Conservation (phyloP, 2,888 invertebrate species). For the Acrocera orbiculus region DNA sequence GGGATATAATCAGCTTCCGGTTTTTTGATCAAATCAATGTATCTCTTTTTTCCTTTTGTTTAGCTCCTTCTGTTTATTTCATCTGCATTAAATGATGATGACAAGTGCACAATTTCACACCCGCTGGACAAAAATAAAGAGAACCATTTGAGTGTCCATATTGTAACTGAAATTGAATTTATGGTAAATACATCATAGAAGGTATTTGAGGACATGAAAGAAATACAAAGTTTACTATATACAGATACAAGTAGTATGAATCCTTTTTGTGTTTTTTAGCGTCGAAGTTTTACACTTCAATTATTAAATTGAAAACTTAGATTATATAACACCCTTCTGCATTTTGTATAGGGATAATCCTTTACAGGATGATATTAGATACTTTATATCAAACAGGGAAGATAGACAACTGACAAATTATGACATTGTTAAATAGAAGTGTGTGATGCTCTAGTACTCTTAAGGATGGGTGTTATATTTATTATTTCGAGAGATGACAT, state of each 20-base stretch:
- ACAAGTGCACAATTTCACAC: constrained; percentile 15
- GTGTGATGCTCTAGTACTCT: too few species aligned
- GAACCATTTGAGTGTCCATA: constrained; percentile 8
- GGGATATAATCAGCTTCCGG: too few species aligned
- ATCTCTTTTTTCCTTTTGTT: too few species aligned
- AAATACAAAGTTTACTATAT: constrained; percentile 3
- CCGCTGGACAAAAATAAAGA: constrained; percentile 13
- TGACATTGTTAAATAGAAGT: background rate
- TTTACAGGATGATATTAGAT: background rate
- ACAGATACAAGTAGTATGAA: background rate
- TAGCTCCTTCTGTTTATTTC: too few species aligned
- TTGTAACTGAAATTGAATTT: constrained; percentile 13
- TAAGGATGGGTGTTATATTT: constrained; percentile 6
- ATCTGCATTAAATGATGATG: too few species aligned
- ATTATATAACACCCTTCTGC: background rate
- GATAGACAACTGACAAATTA: constrained; percentile 4
- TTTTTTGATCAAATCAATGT: too few species aligned
- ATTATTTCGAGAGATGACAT: constrained; percentile 12
- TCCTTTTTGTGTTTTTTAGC: background rate
- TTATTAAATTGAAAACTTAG: constrained; percentile 3
- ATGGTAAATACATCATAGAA: constrained; percentile 10
- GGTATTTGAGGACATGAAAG: constrained; percentile 1
- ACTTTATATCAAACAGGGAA: constrained; percentile 1
- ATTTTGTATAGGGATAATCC: background rate
- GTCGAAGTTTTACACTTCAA: constrained; percentile 2